Evolutionary conservation across 2,888 invertebrate genomes (phyloP).

Genomic region (Pyrrhia umbra): DNA sequence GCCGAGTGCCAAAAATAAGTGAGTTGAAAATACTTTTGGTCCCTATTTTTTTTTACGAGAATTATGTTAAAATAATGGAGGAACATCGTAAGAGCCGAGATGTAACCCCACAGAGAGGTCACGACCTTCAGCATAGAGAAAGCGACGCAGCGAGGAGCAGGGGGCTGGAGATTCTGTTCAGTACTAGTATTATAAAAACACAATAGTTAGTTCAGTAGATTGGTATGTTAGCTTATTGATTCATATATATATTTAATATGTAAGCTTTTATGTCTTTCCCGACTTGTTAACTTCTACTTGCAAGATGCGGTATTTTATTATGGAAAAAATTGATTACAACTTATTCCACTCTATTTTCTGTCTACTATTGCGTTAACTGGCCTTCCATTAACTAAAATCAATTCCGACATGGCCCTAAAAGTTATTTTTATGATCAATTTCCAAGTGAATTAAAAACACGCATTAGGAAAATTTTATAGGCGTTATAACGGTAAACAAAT

Average conservation of each 20-base stretch:
- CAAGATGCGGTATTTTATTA: neutral
- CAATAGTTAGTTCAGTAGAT: conserved; percentile 65
- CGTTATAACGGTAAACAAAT: conserved; percentile 15
- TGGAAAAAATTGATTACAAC: no score
- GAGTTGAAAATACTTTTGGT: conserved; percentile 68
- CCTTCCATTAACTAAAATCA: neutral
- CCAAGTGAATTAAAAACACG: conserved; percentile 8
- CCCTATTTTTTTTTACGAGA: conserved; percentile 19
- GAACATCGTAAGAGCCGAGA: conserved; percentile 64
- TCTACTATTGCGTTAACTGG: no score
- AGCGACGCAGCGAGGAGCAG: conserved; percentile 42
- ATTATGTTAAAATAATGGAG: conserved; percentile 45
- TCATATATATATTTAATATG: conserved; percentile 37
- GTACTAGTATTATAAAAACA: conserved; percentile 59
- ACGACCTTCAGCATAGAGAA: conserved; percentile 51
- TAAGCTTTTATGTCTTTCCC: conserved; percentile 2
- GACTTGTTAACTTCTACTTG: conserved; percentile 4
- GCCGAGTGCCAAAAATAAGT: conserved; percentile 78
- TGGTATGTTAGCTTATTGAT: conserved; percentile 64
- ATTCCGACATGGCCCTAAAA: neutral
- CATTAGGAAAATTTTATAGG: conserved; percentile 6
- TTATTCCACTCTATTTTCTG: no score
- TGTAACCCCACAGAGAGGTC: conserved; percentile 65
- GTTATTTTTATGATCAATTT: conserved; percentile 4
- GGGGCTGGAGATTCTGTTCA: conserved; percentile 52